phyloP scores from a whole-genome alignment of 1,140 invertebrate genomes.

The Lordiphosa mommai region DNA sequence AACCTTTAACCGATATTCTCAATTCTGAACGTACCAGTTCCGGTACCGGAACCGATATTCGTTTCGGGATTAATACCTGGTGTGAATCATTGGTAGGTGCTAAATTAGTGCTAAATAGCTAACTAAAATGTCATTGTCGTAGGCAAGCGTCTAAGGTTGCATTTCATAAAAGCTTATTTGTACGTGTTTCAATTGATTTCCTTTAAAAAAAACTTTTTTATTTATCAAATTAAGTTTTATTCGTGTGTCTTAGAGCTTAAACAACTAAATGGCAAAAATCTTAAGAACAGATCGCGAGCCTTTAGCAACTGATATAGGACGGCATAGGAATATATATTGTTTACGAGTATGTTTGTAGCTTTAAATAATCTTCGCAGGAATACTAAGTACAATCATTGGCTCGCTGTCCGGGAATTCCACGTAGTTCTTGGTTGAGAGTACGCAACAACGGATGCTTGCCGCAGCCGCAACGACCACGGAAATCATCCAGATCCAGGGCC shows the following conservation, averaged over 20 bases:
- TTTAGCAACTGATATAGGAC: constrained; percentile 1
- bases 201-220: neutral
- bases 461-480: constrained; percentile 84
- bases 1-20: no score
- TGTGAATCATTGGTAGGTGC: no score
- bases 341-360: constrained; percentile 1
- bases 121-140: no score
- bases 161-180: no score
- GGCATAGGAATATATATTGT: neutral
- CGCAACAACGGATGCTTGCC: constrained; percentile 82
- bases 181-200: no score
- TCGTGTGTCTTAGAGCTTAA: constrained; percentile 6
- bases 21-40: no score
- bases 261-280: constrained; percentile 19
- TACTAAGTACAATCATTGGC: constrained; percentile 75
- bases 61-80: no score
- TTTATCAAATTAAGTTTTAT: neutral
- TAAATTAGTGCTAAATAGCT: no score
- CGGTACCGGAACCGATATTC: no score
- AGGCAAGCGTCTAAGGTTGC: no score
- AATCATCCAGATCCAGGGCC: constrained; percentile 89
- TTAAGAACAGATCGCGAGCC: constrained; percentile 13
- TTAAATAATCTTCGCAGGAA: constrained; percentile 10
- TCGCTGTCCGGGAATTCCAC: constrained; percentile 80
- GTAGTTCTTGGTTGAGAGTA: constrained; percentile 82